These are phyloP conservation scores for Spatula clypeata DNA, from an alignment of 2,797 vertebrate species.

Conservation along the genomic window DNA sequence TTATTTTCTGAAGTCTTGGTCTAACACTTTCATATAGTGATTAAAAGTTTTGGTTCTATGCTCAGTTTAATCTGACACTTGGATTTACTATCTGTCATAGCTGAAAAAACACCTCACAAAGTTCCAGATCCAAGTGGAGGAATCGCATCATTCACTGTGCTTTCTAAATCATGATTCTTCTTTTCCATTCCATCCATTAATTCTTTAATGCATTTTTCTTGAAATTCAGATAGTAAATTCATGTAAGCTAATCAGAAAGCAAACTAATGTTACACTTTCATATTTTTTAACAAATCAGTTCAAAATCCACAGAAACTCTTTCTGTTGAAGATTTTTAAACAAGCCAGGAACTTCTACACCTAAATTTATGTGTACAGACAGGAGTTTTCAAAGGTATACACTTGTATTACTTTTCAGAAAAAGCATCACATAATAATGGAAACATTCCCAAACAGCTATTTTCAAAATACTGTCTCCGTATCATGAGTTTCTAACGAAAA, in stretches of 20 bases:
- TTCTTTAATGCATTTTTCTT: background rate
- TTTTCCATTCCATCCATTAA: background rate
- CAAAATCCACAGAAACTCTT: background rate
- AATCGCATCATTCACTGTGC: fast-evolving
- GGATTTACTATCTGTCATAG: background rate
- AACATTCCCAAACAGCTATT: background rate
- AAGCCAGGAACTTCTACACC: background rate
- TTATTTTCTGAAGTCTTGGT: background rate
- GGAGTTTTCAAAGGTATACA: background rate
- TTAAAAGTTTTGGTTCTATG: background rate
- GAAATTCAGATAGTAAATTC: background rate
- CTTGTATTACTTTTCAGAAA: background rate
- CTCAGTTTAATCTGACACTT: background rate
- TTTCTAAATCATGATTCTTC: background rate
- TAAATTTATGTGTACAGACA: background rate
- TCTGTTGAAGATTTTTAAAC: background rate
- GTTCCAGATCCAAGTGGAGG: background rate
- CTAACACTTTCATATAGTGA: background rate
- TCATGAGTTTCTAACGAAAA: background rate
- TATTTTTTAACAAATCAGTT: background rate
- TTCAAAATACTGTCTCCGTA: background rate
- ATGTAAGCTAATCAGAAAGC: background rate
- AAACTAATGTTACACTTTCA: fast-evolving
- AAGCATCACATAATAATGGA: background rate
- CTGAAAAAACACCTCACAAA: background rate